Evolutionary conservation across 2,888 invertebrate genomes (phyloP).

Genomic region (Dryococelus australis): DNA sequence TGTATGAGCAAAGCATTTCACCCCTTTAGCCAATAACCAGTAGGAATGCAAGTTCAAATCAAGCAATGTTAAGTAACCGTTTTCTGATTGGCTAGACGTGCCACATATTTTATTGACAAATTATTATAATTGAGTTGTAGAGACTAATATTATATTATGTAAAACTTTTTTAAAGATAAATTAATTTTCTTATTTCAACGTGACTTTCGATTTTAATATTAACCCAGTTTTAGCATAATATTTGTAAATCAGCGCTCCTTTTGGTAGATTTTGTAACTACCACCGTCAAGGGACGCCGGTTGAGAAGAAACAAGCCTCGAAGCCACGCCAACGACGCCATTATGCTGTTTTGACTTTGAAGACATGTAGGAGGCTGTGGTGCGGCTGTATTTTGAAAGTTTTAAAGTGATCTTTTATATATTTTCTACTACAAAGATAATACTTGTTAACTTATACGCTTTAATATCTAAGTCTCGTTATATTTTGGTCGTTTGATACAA

Average conservation of each 20-base stretch:
- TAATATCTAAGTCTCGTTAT: conserved; percentile 7
- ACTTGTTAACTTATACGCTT: conserved; percentile 1
- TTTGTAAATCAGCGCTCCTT: background rate
- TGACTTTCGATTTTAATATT: background rate
- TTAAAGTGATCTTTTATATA: background rate
- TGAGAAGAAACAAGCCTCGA: background rate
- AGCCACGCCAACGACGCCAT: conserved; percentile 3
- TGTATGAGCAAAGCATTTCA: background rate
- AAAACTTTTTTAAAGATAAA: background rate
- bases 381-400: background rate
- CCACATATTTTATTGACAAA: background rate
- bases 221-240: background rate
- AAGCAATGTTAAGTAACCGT: background rate
- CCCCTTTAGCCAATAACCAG: background rate
- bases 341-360: background rate
- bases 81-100: background rate
- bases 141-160: too few relatives aligned
- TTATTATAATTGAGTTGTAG: background rate
- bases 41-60: background rate
- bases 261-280: background rate
- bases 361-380: background rate
- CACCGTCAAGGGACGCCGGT: background rate
- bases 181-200: background rate
- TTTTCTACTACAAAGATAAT: background rate
- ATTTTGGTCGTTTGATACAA: background rate